These are phyloP conservation scores for Dinoponera quadriceps DNA, from an alignment of 1,140 invertebrate genomes.

Conservation along the genomic window DNA sequence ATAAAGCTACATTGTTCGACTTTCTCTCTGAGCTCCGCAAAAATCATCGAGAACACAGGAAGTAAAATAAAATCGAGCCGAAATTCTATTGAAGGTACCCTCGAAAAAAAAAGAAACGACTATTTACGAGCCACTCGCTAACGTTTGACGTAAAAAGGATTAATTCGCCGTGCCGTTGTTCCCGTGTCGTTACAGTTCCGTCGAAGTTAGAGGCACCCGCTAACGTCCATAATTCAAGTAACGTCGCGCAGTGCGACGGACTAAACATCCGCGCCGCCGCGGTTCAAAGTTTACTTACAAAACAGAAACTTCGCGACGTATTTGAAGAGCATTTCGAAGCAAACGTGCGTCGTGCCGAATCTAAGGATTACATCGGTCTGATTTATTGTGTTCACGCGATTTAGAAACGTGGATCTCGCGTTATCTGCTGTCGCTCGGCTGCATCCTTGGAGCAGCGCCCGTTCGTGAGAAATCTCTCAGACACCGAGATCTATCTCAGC, in stretches of 20 bases:
- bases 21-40: too few relatives aligned
- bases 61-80: too few relatives aligned
- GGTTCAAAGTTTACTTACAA: slow-evolving; percentile 28
- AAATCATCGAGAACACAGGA: too few relatives aligned
- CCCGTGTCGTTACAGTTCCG: neutral
- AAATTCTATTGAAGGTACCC: too few relatives aligned
- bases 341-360: neutral
- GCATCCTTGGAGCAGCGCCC: neutral
- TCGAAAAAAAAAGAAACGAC: neutral
- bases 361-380: slow-evolving; percentile 16
- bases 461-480: slow-evolving; percentile 32
- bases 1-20: too few relatives aligned
- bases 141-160: neutral
- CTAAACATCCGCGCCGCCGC: neutral
- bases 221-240: neutral
- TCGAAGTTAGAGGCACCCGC: slow-evolving; percentile 8
- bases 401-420: slow-evolving; percentile 16
- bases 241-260: neutral
- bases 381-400: slow-evolving; percentile 43
- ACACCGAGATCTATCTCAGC: neutral
- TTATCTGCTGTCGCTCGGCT: slow-evolving; percentile 31
- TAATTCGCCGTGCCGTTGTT: neutral
- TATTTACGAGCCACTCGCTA: neutral
- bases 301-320: slow-evolving; percentile 44
- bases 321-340: slow-evolving; percentile 17